phyloP scores from a whole-genome alignment of 2,888 invertebrate genomes.

The Periphyllus acericola region DNA sequence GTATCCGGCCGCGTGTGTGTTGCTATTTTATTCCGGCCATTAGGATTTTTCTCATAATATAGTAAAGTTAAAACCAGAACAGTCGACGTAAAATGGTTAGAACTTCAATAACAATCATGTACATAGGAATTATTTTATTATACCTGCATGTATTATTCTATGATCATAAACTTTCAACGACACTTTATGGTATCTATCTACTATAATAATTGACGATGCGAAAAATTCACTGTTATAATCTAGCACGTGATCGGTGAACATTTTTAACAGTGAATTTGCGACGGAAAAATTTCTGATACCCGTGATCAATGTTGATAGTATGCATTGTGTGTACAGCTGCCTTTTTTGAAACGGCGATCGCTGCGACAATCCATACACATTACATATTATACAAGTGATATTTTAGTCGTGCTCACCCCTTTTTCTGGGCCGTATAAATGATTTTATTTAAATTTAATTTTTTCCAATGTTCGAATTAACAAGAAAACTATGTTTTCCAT shows the following conservation, averaged over 20 bases:
- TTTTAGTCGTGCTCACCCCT: too few relatives aligned
- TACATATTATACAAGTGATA: too few relatives aligned
- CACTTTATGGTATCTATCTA: background rate
- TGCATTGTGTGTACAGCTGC: too few relatives aligned
- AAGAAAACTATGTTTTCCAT: too few relatives aligned
- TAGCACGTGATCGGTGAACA: background rate
- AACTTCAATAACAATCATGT: background rate
- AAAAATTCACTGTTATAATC: background rate
- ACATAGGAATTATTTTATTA: too few relatives aligned
- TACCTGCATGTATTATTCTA: background rate
- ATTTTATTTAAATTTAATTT: too few relatives aligned
- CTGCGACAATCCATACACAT: too few relatives aligned
- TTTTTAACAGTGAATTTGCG: background rate
- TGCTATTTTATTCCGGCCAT: background rate
- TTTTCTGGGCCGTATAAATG: too few relatives aligned
- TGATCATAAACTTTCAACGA: background rate
- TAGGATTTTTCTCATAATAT: background rate
- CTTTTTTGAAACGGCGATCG: too few relatives aligned
- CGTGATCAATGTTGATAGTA: background rate
- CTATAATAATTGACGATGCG: background rate
- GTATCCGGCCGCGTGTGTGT: background rate
- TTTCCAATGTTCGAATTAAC: too few relatives aligned
- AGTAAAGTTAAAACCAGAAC: background rate
- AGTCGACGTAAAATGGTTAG: background rate
- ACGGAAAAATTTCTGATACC: background rate